Percentiles rank a stretch among this genome's conserved stretches.
Evolutionary conservation across 2,888 invertebrate genomes (phyloP).

Genomic region (Eilema griseolum): DNA sequence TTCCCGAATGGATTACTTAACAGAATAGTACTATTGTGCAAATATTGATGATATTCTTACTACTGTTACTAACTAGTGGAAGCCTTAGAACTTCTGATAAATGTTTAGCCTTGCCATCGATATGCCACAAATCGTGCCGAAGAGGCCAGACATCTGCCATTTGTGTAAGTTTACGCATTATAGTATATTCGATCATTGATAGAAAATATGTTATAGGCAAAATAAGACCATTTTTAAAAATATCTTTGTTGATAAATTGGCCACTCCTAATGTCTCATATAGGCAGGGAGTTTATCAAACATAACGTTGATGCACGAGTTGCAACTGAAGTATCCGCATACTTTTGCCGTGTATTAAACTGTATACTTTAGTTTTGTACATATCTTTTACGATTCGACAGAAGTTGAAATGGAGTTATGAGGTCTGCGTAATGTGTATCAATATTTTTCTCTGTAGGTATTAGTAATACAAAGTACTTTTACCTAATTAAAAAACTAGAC

Average conservation of each 20-base stretch:
- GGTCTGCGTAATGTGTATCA: not conserved
- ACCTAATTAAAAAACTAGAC: too few relatives aligned
- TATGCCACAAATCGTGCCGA: conserved; percentile 7
- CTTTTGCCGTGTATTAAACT: not conserved
- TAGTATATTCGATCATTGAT: not conserved
- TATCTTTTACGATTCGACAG: not conserved
- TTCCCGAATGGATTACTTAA: not conserved
- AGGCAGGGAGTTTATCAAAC: conserved; percentile 1
- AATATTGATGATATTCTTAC: conserved; percentile 8
- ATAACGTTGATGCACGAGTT: not conserved
- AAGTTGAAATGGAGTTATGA: not conserved
- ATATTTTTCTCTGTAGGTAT: not conserved
- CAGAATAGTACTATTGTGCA: not conserved
- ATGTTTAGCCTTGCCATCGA: conserved; percentile 20
- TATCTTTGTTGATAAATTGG: not conserved
- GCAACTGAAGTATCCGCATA: not conserved
- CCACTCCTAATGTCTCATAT: not conserved
- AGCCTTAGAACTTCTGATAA: conserved; percentile 14
- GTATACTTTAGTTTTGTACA: not conserved
- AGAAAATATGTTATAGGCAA: not conserved
- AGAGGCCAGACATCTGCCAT: conserved; percentile 11
- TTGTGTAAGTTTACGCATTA: not conserved
- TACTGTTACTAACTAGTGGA: not conserved
- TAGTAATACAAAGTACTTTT: not conserved
- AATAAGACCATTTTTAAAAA: not conserved